Base-by-base conservation (phyloP, 2,113 vertebrate genomes). In the Fulica atra region DNA sequence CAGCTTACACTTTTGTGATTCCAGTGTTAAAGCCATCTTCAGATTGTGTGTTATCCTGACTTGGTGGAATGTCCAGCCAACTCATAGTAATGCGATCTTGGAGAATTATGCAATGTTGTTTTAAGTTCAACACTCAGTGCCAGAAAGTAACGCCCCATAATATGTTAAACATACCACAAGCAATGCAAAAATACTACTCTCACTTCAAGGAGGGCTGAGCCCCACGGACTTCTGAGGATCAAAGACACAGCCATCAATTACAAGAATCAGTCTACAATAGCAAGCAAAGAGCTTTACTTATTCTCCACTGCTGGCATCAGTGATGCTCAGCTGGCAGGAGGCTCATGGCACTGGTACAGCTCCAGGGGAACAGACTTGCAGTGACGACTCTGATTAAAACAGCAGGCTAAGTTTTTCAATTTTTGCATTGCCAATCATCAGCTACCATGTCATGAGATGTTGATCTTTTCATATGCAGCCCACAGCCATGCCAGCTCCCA, bases 31-130 rank as follows among this genome's bases (percentile, higher is more conserved):
- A 94, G 87, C 56, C 74, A 56, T 96, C 92, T 93, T 96, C 72
- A 94, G 64, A 79, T 86, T 70, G 42, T 40, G 20, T 66, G 29
- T 70, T 92, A 81, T 65, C 76, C 90, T 80, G 80, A 60, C 85
- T 60, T 92, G 63, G 31, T 76, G n/a, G 42, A 85, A 63, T 44
- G 72, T 95, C 95, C 94, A 90, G 86, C 79, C 92, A 97, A 74
- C 65, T 93, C 56, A 46, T 9, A n/a, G 76, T 88, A 95, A 96
- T 74, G 81, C 36, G 91, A 78, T 93, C 88, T 66, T 82, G 53
- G 56, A 56, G 73, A 92, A 93, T 90, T 95, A 87, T 80, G 84
- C 61, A 92, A 95, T 91, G 85, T 59, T 83, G 86, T 54, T 80
- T 91, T 87, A 94, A 96, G 92, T 80, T 94, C 88, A 70, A 26